Base-by-base conservation (phyloP, 2,797 vertebrate genomes). In the Merluccius polli region DNA sequence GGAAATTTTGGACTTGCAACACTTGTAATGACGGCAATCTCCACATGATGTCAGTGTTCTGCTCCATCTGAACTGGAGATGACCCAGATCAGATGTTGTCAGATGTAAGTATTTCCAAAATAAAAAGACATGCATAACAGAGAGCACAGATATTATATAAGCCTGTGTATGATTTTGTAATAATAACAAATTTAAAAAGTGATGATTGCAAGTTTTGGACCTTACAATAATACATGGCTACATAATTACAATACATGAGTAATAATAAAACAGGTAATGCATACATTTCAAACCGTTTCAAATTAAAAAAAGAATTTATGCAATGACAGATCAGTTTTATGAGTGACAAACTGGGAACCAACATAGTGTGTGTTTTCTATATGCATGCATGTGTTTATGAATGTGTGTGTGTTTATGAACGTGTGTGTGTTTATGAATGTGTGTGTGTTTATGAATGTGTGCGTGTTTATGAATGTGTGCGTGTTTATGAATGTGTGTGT, bases 21-120 rank as follows among this genome's bases (percentile, higher is more conserved):
- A 35, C 7, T 36, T 84, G 80, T 63, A 78, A 73, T 71, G 33
- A 29, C 63, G 75, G 1, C n/a, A 18, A 65, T 15, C 68, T 65
- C 83, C 87, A 77, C 81, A 81, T 83, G 85, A 77, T 84, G 86
- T 82, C 82, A 72, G 0, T 74, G 33, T 85, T 15, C 70, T 52
- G 11, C 75, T 32, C 67, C 30, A 30, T 31, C 65, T 27, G 27
- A 67, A 29, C 12, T 48, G 16, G 44, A 15, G 18, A 5, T 13
- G 2, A 15, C 38, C 38, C 9, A 13, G 36, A 41, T 41, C 44
- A 8, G 52, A 59, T 9, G 24, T 59, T 2, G 52, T 9, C 1
- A n/a, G 6, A 59, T 9, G 21, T 24, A 24, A 59, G n/a, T n/a
- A n/a, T 9, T 59, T 59, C 52, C 52, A 21, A 2, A 48, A 48